Evolutionary conservation across 2,113 vertebrate species (phyloP), one percentile per base, ranked within the genome.

Genomic region (Pangasianodon hypophthalmus): DNA sequence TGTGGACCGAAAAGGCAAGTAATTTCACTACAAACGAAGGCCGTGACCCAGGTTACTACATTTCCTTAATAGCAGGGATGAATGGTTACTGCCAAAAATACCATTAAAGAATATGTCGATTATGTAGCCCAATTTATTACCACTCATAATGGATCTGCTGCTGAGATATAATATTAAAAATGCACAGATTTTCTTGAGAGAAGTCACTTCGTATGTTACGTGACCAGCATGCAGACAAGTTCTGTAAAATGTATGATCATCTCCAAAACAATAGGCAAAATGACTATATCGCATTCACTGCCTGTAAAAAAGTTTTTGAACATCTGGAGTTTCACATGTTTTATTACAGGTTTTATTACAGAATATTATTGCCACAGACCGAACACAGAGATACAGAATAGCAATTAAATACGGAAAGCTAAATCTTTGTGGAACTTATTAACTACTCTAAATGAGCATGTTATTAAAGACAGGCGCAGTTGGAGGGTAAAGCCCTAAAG

Each of bases 351-450:
- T 56, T 37, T 37, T 37, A 37, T 37, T 37, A 83, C 58, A 4
- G n/a, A 4, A 4, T 21, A 37, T 18, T 56, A 83, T 58, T 58
- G 52, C 80, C 52, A 84, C 81, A 58, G 2, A 32, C 14, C 0
- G 16, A 32, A 54, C n/a, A 54, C 16, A 37, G 54, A 41, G 54
- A 41, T 58, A 60, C 32, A 26, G 81, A 84, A 84, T 16, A 41
- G 9, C 81, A 41, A 60, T 84, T 84, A 58, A 58, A 84, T 60
- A 84, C 0, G 0, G 21, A 84, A 84, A 83, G 81, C 52, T 83
- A 58, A 83, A 83, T 56, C 81, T 83, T 83, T 58, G 52, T 84
- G 54, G 54, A 84, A 41, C 81, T 60, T 84, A 84, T 41, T 84
- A 60, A 41, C 32, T 41, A 32, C 81, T 84, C 81, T 84, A 84